Evolutionary conservation across 1,140 invertebrate species (phyloP).

Genomic region (Drosophila sechellia): DNA sequence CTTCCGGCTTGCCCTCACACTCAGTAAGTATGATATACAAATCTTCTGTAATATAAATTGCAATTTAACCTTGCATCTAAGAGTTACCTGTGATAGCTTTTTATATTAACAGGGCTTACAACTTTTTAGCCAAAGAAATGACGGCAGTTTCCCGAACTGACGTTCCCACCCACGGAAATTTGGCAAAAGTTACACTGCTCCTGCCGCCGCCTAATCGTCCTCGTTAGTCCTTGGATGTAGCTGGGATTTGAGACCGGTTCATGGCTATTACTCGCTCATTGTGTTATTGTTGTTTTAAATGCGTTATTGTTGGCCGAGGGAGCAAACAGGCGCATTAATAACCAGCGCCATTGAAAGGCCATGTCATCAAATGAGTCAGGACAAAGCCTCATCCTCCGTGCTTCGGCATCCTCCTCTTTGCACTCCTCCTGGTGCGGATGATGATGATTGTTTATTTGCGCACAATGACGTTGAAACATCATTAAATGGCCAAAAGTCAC

Average conservation of each 20-base stretch:
- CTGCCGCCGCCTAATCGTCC: constrained; percentile 57
- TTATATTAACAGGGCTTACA: background rate
- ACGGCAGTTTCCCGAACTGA: constrained; percentile 17
- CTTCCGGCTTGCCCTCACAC: background rate
- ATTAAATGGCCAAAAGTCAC: constrained; percentile 82
- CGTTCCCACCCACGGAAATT: constrained; percentile 17
- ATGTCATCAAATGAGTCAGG: constrained; percentile 77
- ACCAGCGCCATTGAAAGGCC: constrained; percentile 74
- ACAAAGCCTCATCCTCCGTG: constrained; percentile 25
- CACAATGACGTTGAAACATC: constrained; percentile 76
- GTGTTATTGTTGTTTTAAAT: constrained; percentile 76
- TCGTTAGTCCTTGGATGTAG: constrained; percentile 53
- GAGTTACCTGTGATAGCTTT: no score
- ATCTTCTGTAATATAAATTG: no score
- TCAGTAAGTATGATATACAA: no score
- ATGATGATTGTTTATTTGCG: constrained; percentile 79
- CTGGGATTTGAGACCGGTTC: constrained; percentile 44
- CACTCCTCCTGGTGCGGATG: constrained; percentile 51
- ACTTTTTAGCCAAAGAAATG: constrained; percentile 4
- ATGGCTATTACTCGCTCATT: constrained; percentile 62
- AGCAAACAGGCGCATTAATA: constrained; percentile 73
- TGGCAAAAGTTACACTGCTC: constrained; percentile 40
- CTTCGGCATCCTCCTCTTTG: constrained; percentile 1
- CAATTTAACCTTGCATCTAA: no score
- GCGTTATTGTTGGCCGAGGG: constrained; percentile 70